Base-by-base conservation (phyloP, 1,140 invertebrate species). In the Pogonus chalceus region DNA sequence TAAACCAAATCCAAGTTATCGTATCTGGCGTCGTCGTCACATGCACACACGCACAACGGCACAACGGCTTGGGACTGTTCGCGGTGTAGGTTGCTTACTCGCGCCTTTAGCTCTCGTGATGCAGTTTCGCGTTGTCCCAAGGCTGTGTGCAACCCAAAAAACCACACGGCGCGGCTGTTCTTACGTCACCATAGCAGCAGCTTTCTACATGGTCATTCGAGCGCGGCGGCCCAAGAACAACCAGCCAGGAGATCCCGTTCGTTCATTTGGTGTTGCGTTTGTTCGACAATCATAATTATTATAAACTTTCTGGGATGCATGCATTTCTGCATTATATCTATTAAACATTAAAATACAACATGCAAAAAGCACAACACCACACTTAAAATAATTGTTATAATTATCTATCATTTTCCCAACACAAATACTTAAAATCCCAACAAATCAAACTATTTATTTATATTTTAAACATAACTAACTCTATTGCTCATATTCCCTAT, bases 91-190 rank as follows among this genome's bases (percentile, higher is more conserved):
- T 43, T 43, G 37, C 37, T 9, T 4, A 43, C 3, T 12, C 37
- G 7, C 37, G 26, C 26, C 7, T 4, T 31, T 10, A 16, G 37
- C 37, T 7, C 37, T 10, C 9, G 9, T 4, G 3, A 18, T 43
- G 37, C 37, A 43, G 37, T 43, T 43, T 43, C 37, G 37, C 37
- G 37, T n/a, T n/a, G n/a, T 43, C 37, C 37, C 37, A 43, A 43
- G 37, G 37, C 37, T 43, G 37, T 18, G 37, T 43, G 37, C 37
- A 43, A 43, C 18, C 37, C 37, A 43, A 43, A 43, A 43, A 43
- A 9, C 9, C 37, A 16, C 37, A 12, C 3, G 9, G 3, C 37
- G 37, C n/a, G n/a, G n/a, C n/a, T n/a, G n/a, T n/a, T n/a, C 37
- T 10, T 31, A 31, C 26, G 26, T 4, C 37, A 43, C n/a, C n/a